Base-by-base conservation (phyloP, 2,888 invertebrate genomes). In the Ophion obscuratus region DNA sequence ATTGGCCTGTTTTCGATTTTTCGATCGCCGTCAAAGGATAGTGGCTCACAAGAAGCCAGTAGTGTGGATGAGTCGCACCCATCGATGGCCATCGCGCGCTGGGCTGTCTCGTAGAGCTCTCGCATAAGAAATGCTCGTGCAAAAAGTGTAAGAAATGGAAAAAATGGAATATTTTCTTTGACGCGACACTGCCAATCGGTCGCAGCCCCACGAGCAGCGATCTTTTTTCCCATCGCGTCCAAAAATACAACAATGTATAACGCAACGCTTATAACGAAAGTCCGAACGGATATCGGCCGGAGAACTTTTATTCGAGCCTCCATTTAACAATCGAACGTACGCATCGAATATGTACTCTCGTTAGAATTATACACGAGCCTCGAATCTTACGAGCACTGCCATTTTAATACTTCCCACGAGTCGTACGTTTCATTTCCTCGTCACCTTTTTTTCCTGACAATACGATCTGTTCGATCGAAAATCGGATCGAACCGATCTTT, bases 351-450 rank as follows among this genome's bases (percentile, higher is more conserved):
- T 85, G 74, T 82, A 84, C 83, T 61, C 74, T 81, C 75, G 47
- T 61, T 85, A 82, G 77, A 75, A 76, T 83, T 64, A 82, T 64
- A 62, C 11, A 59, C 24, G 84, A 86, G 74, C 74, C 75, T 83
- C 81, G 84, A 66, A 83, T 67, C 64, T 71, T 47, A 75, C 86
- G 81, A 87, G 80, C 83, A 87, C 81, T 86, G 87, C 84, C 86
- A 86, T 88, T 84, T 81, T 81, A 70, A 87, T 78, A 83, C 66
- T 68, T 84, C 76, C 68, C 80, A 85, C 73, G 76, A 85, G 80
- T 73, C 64, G 76, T 73, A 67, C 24, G 31, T 40, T 73, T 66
- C 59, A 11, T 36, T 40, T 40, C 7, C 53, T 57, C 40, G 24
- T 40, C n/a, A 36, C 17, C 47, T 73, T 59, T 74, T 61, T 71